A percentile compares a stretch with the other conserved stretches of the same genome.
Conservation (phyloP, 2,888 invertebrate species). For the Cephus nigrinus region DNA sequence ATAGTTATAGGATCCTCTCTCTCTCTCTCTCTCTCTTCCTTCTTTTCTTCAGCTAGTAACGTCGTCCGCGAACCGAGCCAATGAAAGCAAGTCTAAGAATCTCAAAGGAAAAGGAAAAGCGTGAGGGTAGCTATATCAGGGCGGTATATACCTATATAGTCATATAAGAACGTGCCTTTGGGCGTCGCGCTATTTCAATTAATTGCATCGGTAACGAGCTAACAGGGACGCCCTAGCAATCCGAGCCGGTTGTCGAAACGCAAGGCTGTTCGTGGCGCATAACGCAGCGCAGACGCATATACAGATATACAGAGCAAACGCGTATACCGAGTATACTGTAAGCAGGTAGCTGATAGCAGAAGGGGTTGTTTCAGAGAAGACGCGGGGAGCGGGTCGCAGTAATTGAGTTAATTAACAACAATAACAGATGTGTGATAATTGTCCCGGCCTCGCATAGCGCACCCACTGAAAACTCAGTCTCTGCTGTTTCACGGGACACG, state of each 20-base stretch:
- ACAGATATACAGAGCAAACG: background rate
- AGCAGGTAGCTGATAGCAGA: background rate
- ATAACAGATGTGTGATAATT: constrained; percentile 34
- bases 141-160: background rate
- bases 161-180: background rate
- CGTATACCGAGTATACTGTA: background rate
- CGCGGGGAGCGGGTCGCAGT: background rate
- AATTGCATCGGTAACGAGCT: background rate
- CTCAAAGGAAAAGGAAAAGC: background rate
- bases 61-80: background rate
- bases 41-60: background rate
- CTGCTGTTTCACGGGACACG: background rate
- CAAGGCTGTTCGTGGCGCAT: background rate
- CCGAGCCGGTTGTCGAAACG: background rate
- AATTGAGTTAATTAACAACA: constrained; percentile 42
- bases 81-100: background rate
- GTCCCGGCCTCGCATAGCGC: background rate
- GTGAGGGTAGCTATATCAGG: background rate
- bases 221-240: background rate
- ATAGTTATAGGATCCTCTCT: background rate
- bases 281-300: background rate
- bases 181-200: background rate
- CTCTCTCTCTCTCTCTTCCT: background rate
- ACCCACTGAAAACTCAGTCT: background rate
- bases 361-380: background rate